Conservation (phyloP, 2,113 vertebrate species). For the Scortum barcoo region DNA sequence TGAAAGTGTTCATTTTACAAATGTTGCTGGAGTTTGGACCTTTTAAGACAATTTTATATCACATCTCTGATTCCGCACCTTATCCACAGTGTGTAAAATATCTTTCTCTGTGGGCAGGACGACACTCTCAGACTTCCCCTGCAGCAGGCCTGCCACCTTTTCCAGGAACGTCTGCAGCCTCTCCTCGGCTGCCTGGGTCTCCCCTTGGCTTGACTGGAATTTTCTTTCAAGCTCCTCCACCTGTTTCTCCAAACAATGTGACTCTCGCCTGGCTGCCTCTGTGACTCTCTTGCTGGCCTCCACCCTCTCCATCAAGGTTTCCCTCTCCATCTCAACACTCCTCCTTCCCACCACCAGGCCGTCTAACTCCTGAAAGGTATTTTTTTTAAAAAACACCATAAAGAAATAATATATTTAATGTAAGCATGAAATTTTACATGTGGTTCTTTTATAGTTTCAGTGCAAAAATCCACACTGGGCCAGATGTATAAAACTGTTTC, state of each 20-base stretch:
- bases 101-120: constrained; percentile 76
- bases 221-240: constrained; percentile 82
- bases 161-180: constrained; percentile 82
- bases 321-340: constrained; percentile 84
- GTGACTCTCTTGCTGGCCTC: constrained; percentile 82
- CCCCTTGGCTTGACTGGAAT: constrained; percentile 77
- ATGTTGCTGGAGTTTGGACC: neutral
- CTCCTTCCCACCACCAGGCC: constrained; percentile 71
- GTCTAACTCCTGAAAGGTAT: constrained; percentile 85
- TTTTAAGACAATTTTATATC: neutral
- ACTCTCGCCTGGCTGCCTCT: constrained; percentile 81
- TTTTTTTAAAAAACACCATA: neutral
- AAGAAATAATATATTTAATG: constrained; percentile 1
- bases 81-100: constrained; percentile 81
- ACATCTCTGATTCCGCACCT: constrained; percentile 55
- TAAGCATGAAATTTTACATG: neutral
- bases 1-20: neutral
- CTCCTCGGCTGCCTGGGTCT: constrained; percentile 70
- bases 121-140: constrained; percentile 15
- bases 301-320: constrained; percentile 83
- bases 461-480: neutral
- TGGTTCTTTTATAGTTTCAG: neutral
- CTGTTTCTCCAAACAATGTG: constrained; percentile 80
- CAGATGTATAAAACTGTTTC: too few species aligned
- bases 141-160: constrained; percentile 80